phyloP scores from a whole-genome alignment of 2,797 vertebrate species.

The Crypturellus tataupa region DNA sequence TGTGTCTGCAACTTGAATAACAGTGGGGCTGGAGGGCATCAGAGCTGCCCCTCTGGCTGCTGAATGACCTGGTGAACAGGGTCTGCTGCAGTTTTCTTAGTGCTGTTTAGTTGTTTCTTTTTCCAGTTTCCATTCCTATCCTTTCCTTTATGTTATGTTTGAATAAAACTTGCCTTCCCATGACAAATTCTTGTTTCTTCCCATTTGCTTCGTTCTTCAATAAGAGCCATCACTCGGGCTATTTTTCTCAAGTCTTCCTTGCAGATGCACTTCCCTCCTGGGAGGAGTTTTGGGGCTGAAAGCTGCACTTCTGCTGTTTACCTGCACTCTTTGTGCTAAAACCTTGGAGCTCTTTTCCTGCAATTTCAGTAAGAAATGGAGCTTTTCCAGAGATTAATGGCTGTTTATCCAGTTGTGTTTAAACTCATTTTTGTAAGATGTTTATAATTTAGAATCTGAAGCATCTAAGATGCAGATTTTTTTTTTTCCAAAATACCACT shows the following conservation, averaged over 20 bases:
- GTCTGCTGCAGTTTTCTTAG: background rate
- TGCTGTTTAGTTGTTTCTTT: background rate
- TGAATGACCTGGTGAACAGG: background rate
- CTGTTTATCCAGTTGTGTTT: background rate
- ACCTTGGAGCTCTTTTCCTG: background rate
- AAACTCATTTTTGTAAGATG: background rate
- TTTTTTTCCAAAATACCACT: background rate
- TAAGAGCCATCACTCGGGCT: background rate
- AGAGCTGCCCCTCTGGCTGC: background rate
- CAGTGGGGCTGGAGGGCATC: background rate
- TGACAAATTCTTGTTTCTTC: background rate
- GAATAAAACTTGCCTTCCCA: background rate
- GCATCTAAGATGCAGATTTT: background rate
- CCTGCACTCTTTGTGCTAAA: background rate
- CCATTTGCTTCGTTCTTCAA: background rate
- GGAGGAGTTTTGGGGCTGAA: background rate
- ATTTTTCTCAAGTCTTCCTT: background rate
- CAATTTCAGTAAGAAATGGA: background rate
- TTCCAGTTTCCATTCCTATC: background rate
- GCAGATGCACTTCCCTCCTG: background rate
- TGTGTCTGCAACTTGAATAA: background rate
- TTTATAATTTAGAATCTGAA: background rate
- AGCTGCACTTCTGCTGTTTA: background rate
- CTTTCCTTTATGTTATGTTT: background rate
- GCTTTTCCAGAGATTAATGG: background rate